Percentiles rank a stretch among this genome's conserved stretches.
Evolutionary conservation across 2,888 invertebrate genomes (phyloP).

Genomic region (Drosophila borealis): DNA sequence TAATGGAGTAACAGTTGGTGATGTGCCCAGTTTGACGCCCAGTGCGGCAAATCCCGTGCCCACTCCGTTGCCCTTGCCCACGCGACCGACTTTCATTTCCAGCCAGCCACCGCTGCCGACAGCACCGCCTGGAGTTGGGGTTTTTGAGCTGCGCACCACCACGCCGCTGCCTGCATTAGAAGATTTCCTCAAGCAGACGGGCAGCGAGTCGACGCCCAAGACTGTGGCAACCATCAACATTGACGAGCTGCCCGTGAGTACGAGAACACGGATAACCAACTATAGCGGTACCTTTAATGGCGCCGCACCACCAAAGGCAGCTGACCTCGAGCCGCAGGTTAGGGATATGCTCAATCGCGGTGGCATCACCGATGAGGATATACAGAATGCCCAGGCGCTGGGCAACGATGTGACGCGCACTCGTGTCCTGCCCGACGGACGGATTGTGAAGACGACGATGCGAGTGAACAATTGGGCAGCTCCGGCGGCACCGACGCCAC

Average conservation of each 20-base stretch:
- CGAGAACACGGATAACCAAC: conserved; percentile 23
- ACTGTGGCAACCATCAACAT: conserved; percentile 31
- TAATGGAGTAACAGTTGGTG: not conserved
- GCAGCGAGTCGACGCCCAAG: not conserved
- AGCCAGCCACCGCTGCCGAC: conserved; percentile 36
- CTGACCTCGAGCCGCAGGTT: conserved; percentile 48
- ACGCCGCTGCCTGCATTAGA: conserved; percentile 42
- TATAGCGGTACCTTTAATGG: conserved; percentile 29
- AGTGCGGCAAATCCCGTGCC: conserved; percentile 8
- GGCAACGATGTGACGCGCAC: conserved; percentile 49
- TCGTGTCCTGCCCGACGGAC: conserved; percentile 64
- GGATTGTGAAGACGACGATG: conserved; percentile 54
- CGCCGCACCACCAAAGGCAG: conserved; percentile 10
- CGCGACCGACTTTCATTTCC: not conserved
- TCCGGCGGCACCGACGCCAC: conserved; percentile 1
- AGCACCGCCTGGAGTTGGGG: not conserved
- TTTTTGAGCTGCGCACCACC: conserved; percentile 15
- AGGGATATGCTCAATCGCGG: conserved; percentile 49
- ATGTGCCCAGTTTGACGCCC: conserved; percentile 10
- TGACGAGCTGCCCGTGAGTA: conserved; percentile 46
- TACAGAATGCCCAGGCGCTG: conserved; percentile 39
- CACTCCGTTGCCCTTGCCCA: conserved; percentile 1
- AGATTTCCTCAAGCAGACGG: conserved; percentile 35
- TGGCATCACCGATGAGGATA: conserved; percentile 67
- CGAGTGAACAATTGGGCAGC: conserved; percentile 29